These are phyloP conservation scores for Magallana angulata DNA, from an alignment of 1,140 invertebrate genomes.

Conservation along the genomic window DNA sequence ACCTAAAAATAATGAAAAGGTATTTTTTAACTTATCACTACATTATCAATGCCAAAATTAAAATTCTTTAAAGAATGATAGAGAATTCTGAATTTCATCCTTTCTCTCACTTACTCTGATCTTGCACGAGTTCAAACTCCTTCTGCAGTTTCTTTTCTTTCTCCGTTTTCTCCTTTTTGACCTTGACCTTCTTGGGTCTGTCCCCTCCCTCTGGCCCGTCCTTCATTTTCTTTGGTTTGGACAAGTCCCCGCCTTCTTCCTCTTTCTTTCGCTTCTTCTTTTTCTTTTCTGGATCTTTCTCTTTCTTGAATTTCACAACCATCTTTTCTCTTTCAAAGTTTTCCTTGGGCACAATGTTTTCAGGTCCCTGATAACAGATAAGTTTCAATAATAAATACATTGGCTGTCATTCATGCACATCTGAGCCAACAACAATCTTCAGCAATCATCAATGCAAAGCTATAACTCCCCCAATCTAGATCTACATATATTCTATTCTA, in stretches of 20 bases:
- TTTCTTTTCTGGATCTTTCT: slow-evolving; percentile 52
- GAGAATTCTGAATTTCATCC: no score
- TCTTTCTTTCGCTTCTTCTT: slow-evolving; percentile 57
- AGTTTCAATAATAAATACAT: not conserved
- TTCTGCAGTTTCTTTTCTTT: slow-evolving; percentile 71
- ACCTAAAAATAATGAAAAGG: no score
- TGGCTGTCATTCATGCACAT: no score
- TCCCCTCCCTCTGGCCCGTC: slow-evolving; percentile 44
- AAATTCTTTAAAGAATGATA: no score
- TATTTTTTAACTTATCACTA: no score
- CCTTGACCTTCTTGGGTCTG: slow-evolving; percentile 61
- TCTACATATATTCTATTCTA: no score
- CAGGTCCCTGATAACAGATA: slow-evolving; percentile 33
- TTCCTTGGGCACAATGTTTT: slow-evolving; percentile 49
- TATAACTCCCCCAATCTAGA: no score
- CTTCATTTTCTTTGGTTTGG: slow-evolving; percentile 61
- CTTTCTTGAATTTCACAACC: slow-evolving; percentile 56
- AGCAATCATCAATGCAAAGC: no score
- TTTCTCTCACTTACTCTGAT: slow-evolving; percentile 29
- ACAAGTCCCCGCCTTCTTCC: slow-evolving; percentile 43
- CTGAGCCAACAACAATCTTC: no score
- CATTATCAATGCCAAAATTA: no score
- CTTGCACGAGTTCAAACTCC: slow-evolving; percentile 45
- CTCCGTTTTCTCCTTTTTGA: slow-evolving; percentile 67
- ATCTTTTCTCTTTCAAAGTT: slow-evolving; percentile 54